These are phyloP conservation scores for Scomber colias DNA, from an alignment of 2,113 vertebrate species.

Conservation along the genomic window DNA sequence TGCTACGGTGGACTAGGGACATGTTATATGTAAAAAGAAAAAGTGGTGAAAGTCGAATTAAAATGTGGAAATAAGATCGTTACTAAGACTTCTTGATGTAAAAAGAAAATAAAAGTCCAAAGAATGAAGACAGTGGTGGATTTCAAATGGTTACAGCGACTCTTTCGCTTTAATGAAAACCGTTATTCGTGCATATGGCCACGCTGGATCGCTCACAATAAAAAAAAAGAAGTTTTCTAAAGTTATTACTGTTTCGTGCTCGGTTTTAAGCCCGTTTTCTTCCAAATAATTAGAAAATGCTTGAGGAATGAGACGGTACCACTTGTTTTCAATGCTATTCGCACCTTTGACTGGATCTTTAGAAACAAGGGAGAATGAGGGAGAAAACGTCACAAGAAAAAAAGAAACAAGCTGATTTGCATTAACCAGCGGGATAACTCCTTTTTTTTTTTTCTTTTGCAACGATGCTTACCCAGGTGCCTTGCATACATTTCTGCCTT, in stretches of 20 bases:
- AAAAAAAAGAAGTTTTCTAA: background rate
- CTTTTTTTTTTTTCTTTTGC: background rate
- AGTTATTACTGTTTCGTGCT: background rate
- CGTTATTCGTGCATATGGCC: constrained; percentile 18
- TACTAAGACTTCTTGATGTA: background rate
- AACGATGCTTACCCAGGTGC: constrained; percentile 79
- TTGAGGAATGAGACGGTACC: background rate
- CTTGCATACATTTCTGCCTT: constrained; percentile 87
- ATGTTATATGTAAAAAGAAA: constrained; percentile 19
- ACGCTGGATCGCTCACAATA: background rate
- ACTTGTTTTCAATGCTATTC: too few relatives aligned
- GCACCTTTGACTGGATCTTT: background rate
- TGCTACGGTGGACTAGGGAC: constrained; percentile 29
- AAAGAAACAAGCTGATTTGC: constrained; percentile 6
- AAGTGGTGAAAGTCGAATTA: background rate
- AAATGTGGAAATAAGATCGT: background rate
- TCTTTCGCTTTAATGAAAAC: constrained; percentile 15
- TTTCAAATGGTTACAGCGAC: background rate
- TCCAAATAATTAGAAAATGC: background rate
- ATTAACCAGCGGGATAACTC: background rate
- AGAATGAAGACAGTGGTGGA: background rate
- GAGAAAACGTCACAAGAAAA: background rate
- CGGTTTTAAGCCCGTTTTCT: background rate
- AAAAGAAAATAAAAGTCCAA: background rate
- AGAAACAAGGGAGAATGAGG: background rate